Evolutionary conservation across 2,797 vertebrate species (phyloP), one percentile per base, ranked within the genome.

Genomic region (Myioborus miniatus): DNA sequence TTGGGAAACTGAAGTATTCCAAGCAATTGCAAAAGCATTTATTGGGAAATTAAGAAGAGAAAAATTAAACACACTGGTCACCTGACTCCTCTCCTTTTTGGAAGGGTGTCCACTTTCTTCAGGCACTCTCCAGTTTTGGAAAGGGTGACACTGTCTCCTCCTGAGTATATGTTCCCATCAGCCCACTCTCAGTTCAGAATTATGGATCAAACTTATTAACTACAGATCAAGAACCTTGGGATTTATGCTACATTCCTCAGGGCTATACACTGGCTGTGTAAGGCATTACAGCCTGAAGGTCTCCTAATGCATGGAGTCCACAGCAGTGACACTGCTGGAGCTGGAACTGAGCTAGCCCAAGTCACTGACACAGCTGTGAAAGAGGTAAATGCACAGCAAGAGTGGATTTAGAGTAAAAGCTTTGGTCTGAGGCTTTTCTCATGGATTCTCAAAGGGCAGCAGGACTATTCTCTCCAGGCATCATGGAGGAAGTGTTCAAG

Each of bases 101-200:
- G 72, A 83, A 74, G 12, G 5, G 15, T 41, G 34, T 41, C 13
- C 32, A 26, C 20, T 58, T 64, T 30, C 50, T 37, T 43, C 46
- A 74, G 49, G 20, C 74, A 60, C 20, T 32, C 15, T 11, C 12
- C 15, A 2, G 3, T 56, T 93, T 41, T 32, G 18, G 49, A 47
- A 18, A 34, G 55, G 39, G 17, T 24, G 41, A 77, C 32, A 18
- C 27, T 21, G 18, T 12, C 20, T 36, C 41, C 36, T 58, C 56
- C 27, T 21, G 37, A 85, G 37, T 1, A 1, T 44, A 55, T 0
- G 0, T 24, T 78, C 43, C 37, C 30, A 36, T 27, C 44, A 5
- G 53, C 8, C 37, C 56, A 34, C 20, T 62, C 49, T 76, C 64
- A 32, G 59, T 37, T 49, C 49, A 56, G 27, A 67, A 52, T 30